Conservation (phyloP, 2,888 invertebrate genomes). For the Agrochola lota region DNA sequence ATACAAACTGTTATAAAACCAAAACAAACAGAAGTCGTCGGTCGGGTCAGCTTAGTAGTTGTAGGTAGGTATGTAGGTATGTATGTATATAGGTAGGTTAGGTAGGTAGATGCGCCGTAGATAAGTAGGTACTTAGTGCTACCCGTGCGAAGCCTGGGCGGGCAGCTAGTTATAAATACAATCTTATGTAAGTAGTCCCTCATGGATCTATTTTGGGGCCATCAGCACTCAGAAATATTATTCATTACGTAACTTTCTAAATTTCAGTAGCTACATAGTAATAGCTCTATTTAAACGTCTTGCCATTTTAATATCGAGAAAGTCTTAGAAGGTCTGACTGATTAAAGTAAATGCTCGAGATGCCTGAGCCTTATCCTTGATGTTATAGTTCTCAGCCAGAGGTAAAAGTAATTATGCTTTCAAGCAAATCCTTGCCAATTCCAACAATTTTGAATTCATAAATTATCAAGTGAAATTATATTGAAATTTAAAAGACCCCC, state of each 20-base stretch:
- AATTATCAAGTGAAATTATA: neutral
- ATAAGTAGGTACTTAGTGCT: too few relatives aligned
- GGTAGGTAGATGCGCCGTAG: too few relatives aligned
- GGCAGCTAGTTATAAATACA: conserved; percentile 2
- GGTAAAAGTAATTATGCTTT: conserved; percentile 12
- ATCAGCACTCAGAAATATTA: neutral
- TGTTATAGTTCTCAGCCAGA: conserved; percentile 6
- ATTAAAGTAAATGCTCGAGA: neutral
- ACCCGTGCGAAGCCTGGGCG: too few relatives aligned
- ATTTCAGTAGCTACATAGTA: neutral
- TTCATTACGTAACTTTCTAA: neutral
- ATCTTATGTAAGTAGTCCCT: conserved; percentile 1
- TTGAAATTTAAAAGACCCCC: too few relatives aligned
- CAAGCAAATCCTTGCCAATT: conserved; percentile 14
- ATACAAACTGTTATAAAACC: too few relatives aligned
- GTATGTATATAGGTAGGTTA: too few relatives aligned
- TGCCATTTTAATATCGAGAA: conserved; percentile 1
- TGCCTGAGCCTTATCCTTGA: conserved; percentile 8
- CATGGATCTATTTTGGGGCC: conserved; percentile 35
- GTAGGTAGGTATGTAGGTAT: too few relatives aligned
- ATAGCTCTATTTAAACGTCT: neutral
- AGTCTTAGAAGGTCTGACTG: neutral
- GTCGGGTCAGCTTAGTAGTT: too few relatives aligned
- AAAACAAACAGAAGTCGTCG: too few relatives aligned
- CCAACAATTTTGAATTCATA: neutral